Evolutionary conservation across 2,797 vertebrate species (phyloP), one percentile per base, ranked within the genome.

Genomic region (Austrolebias charrua): DNA sequence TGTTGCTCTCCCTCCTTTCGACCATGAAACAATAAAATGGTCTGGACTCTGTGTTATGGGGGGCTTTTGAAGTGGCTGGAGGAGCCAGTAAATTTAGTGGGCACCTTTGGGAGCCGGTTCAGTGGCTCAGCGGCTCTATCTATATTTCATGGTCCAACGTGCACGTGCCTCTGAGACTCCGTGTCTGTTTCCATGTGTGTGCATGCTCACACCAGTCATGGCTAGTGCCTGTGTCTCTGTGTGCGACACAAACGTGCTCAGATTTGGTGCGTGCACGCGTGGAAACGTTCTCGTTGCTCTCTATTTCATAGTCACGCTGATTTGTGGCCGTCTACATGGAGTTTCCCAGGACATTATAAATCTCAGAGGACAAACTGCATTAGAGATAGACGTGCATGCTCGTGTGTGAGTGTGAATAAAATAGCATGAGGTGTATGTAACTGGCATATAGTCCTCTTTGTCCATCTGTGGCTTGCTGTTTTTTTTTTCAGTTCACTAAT

Each of bases 51-150:
- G 94, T 95, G 94, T 97, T 95, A 96, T 94, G 88, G 91, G 84
- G 86, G 79, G 82, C 89, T 92, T 98, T 98, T 98, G 96, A 98
- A 95, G 96, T 95, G 88, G 88, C 91, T 89, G 86, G 85, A 93
- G 90, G 90, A 88, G 92, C 90, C 91, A 92, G 95, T 98, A 98
- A 98, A 98, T 98, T 98, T 95, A 92, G 91, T 86, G 88, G 93
- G 93, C 94, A 94, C 93, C 94, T 96, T 93, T 92, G 93, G 92
- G 92, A 87, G 85, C 83, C 83, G 66, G 80, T 92, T 93, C 88
- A 89, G 90, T 89, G 90, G 90, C 89, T 79, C 86, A 80, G 74
- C 65, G 86, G 80, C 86, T 79, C 50, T 53, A 64, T 76, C 88
- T 68, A 88, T 90, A 88, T 87, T 85, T 90, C 87, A 88, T 75